Conservation (phyloP, 2,797 vertebrate genomes). For the Meda fulgida region DNA sequence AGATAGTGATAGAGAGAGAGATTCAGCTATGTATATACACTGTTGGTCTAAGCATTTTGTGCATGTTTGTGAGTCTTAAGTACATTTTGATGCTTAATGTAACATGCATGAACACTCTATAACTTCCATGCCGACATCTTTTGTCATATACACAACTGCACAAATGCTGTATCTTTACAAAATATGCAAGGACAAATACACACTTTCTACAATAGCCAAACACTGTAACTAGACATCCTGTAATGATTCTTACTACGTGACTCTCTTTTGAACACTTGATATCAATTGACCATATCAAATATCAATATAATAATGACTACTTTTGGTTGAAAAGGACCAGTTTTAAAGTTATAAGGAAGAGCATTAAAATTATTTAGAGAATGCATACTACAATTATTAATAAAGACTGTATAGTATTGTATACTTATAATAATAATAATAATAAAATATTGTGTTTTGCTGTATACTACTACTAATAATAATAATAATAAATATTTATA, state of each 20-base stretch:
- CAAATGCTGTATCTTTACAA: neutral
- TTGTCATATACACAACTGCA: neutral
- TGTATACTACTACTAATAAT: neutral
- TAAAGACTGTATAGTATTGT: neutral
- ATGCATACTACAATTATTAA: neutral
- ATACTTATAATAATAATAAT: no score
- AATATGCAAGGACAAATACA: neutral
- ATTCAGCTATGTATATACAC: neutral
- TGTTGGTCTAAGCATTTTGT: neutral
- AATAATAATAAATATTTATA: neutral
- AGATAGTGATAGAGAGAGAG: constrained; percentile 24
- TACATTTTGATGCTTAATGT: neutral
- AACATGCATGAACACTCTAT: neutral
- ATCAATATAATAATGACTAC: neutral
- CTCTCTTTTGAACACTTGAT: neutral
- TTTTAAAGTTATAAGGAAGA: no score
- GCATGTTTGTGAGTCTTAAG: neutral
- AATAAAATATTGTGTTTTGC: neutral
- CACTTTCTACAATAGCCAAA: neutral
- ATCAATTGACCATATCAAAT: neutral
- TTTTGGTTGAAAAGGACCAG: neutral
- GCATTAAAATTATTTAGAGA: neutral
- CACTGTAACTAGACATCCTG: neutral
- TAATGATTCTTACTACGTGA: neutral
- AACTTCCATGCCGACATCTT: neutral